A percentile compares a stretch with the other conserved stretches of the same genome.
Evolutionary conservation across 2,888 invertebrate genomes (phyloP).

Genomic region (Coelopa pilipes): DNA sequence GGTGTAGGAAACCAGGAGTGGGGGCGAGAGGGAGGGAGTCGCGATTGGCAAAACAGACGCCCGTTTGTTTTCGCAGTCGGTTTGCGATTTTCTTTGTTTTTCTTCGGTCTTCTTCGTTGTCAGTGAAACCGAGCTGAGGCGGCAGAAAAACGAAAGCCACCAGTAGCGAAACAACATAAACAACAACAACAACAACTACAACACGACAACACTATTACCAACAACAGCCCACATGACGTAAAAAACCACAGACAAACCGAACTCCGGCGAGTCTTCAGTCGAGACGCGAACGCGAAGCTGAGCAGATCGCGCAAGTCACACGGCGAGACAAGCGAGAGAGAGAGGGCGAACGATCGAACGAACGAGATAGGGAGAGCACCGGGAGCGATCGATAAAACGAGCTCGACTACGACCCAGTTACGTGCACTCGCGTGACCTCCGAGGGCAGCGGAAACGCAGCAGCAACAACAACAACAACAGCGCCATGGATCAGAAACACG

Average conservation of each 20-base stretch:
- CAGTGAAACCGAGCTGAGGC: slow-evolving; percentile 28
- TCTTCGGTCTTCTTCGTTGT: slow-evolving; percentile 25
- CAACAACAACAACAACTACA: background rate
- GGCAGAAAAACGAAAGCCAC: slow-evolving; percentile 17
- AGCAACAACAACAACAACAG: too few relatives aligned
- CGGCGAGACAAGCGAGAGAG: background rate
- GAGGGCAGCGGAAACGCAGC: background rate
- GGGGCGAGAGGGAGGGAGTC: too few relatives aligned
- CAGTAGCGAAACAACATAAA: slow-evolving; percentile 4
- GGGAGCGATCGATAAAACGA: background rate
- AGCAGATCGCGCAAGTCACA: slow-evolving; percentile 20
- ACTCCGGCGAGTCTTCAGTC: slow-evolving; percentile 40
- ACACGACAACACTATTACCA: slow-evolving; percentile 5
- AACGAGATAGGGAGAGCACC: background rate
- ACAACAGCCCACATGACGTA: slow-evolving; percentile 14
- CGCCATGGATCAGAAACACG: slow-evolving; percentile 62
- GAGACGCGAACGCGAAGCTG: slow-evolving; percentile 34
- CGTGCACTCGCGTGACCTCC: background rate
- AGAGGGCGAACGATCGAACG: background rate
- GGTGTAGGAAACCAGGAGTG: too few relatives aligned
- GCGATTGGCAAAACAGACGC: slow-evolving; percentile 12
- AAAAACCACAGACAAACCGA: slow-evolving; percentile 34
- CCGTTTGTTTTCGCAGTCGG: slow-evolving; percentile 8
- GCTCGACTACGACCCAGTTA: background rate
- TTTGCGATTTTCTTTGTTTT: background rate